Conservation (phyloP, 2,888 invertebrate genomes). For the Epinotia demarniana region DNA sequence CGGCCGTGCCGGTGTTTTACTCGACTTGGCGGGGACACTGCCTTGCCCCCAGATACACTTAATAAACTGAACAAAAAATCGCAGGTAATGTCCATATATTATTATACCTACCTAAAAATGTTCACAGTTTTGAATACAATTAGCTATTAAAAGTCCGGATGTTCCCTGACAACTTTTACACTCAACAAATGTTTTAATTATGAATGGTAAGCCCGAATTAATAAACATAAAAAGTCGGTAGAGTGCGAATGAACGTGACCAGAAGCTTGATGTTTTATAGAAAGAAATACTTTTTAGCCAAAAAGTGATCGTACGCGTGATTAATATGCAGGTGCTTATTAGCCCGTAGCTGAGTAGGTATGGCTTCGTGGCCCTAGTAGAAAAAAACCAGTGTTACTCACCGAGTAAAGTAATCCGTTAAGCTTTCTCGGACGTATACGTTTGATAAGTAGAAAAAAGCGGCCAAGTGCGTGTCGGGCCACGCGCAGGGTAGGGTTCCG, state of each 20-base stretch:
- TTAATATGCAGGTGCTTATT: conserved; percentile 9
- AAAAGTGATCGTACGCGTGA: conserved; percentile 3
- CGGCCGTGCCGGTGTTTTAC: too few species aligned
- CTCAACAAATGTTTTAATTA: conserved; percentile 34
- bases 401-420: too few species aligned
- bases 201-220: conserved; percentile 30
- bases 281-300: conserved; percentile 5
- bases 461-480: too few species aligned
- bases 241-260: conserved; percentile 21
- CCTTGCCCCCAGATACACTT: neutral
- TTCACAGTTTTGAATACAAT: conserved; percentile 18
- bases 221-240: conserved; percentile 14
- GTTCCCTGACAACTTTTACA: conserved; percentile 26
- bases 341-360: neutral
- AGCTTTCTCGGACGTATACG: neutral
- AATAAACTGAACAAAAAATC: neutral
- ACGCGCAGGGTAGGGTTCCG: too few species aligned
- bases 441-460: neutral
- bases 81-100: neutral
- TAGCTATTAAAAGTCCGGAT: conserved; percentile 18
- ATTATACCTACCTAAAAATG: conserved; percentile 1
- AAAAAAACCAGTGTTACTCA: neutral
- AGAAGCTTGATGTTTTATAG: conserved; percentile 5
- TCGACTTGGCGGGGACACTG: too few species aligned
- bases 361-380: neutral